Conservation (phyloP, 1,140 invertebrate genomes). For the Druon quercuslanigerum region DNA sequence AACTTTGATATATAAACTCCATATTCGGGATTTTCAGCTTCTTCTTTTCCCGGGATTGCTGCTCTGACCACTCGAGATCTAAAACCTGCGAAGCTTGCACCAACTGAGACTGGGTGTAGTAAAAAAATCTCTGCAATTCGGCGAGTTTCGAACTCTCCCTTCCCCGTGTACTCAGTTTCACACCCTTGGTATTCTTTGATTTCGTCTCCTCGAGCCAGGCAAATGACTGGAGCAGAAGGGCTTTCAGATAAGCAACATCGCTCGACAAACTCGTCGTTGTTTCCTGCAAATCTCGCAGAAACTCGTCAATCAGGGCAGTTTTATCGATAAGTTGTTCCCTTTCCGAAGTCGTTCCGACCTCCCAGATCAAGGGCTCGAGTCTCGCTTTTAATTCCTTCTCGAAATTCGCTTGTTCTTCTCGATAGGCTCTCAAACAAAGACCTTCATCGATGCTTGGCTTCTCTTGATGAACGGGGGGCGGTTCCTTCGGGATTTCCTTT, state of each 20-base stretch:
- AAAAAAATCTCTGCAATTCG: conserved; percentile 65
- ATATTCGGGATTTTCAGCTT: conserved; percentile 69
- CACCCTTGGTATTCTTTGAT: conserved; percentile 63
- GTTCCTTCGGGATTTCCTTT: conserved; percentile 26
- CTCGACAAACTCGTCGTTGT: conserved; percentile 68
- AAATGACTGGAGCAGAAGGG: conserved; percentile 70
- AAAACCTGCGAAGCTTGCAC: conserved; percentile 68
- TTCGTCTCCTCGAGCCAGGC: conserved; percentile 74
- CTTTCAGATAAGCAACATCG: conserved; percentile 70
- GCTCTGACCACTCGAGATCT: conserved; percentile 69
- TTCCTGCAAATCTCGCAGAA: conserved; percentile 72
- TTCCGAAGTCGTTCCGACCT: conserved; percentile 74
- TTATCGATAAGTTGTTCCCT: conserved; percentile 68
- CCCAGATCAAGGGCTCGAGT: conserved; percentile 53
- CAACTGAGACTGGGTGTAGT: conserved; percentile 72
- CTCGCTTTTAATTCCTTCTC: conserved; percentile 73
- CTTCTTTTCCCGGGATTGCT: conserved; percentile 52
- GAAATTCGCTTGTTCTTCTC: conserved; percentile 73
- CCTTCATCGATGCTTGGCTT: conserved; percentile 53
- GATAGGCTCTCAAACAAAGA: conserved; percentile 61
- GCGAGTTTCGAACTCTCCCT: conserved; percentile 64
- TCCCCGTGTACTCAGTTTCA: conserved; percentile 51
- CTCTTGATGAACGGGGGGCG: conserved; percentile 31
- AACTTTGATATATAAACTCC: conserved; percentile 70
- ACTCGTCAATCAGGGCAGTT: conserved; percentile 68